Evolutionary conservation across 2,888 invertebrate species (phyloP), one percentile per base, ranked within the genome.

Genomic region (Heliconius hortense): DNA sequence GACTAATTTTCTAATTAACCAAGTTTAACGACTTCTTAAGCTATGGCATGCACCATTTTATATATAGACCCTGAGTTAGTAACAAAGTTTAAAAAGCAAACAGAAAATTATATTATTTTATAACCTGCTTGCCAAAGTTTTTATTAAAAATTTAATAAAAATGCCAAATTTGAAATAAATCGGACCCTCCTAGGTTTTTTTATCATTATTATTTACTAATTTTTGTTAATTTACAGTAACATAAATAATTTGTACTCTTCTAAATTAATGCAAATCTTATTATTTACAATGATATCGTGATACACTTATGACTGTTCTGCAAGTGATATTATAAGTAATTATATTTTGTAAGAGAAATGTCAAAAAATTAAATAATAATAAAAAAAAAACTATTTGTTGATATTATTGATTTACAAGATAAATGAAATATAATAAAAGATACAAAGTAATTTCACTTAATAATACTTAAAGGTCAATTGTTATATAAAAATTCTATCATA

Each of bases 231-330:
- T 86, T 82, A 77, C 72, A 83, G 85, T 83, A 89, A 88, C 87
- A 87, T 89, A 89, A 90, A 88, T 90, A 90, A 88, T 93, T 93
- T 93, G 93, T 93, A 93, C 93, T 92, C 87, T 91, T 88, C 91
- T 92, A 92, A 89, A 87, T 87, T 88, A 90, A 88, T 89, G 89
- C 88, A 92, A 89, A 88, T 87, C 87, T 82, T 86, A 88, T 88
- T 91, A 92, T 90, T 88, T 90, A 91, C 89, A 91, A 63, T 74
- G 69, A 53, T 74, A 70, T 59, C 48, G 69, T 74, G 53, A 69
- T 69, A 53, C 56, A 26, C 24, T 56, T 56, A 35, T 59, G 39
- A 35, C 39, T 39, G 26, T 59, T 59, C 35, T 18, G 26, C 13
- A 18, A 59, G 53, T 60, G 35, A 43, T 71, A 24, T 35, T 26